phyloP scores from a whole-genome alignment of 2,888 invertebrate species.

The Dendrolimus houi region DNA sequence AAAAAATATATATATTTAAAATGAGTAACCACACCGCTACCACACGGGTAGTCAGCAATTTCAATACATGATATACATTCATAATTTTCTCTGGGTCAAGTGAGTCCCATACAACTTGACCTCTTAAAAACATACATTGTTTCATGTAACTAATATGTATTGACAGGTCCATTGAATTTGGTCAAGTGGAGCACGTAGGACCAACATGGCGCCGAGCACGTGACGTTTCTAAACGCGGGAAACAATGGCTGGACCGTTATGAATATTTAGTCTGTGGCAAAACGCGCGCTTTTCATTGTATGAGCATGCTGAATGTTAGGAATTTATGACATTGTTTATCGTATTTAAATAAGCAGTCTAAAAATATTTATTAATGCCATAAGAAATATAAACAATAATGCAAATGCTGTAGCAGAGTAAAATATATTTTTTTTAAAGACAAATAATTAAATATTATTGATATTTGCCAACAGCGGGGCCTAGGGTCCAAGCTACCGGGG shows the following conservation, averaged over 20 bases:
- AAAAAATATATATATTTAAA: slow-evolving; percentile 38
- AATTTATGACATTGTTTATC: too few species aligned
- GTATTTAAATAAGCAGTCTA: too few species aligned
- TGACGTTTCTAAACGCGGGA: slow-evolving; percentile 59
- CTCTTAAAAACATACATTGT: slow-evolving; percentile 22
- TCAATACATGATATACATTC: slow-evolving; percentile 48
- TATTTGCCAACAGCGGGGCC: too few species aligned
- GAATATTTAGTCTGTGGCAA: slow-evolving; percentile 60
- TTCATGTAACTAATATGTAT: background rate
- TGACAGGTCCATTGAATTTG: slow-evolving; percentile 33
- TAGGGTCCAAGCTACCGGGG: too few species aligned
- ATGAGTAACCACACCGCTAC: slow-evolving; percentile 34
- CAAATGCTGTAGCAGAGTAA: too few species aligned
- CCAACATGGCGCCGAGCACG: slow-evolving; percentile 65
- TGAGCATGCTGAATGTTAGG: slow-evolving; percentile 18
- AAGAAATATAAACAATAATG: too few species aligned
- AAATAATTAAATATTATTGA: too few species aligned
- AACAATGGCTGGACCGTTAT: slow-evolving; percentile 66
- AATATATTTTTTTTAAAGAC: too few species aligned
- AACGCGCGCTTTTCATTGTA: slow-evolving; percentile 46
- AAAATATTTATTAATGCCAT: too few species aligned
- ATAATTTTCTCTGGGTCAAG: slow-evolving; percentile 68
- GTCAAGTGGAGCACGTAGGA: slow-evolving; percentile 56
- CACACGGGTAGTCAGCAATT: slow-evolving; percentile 41
- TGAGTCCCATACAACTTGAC: slow-evolving; percentile 43